Conservation (phyloP, 2,888 invertebrate genomes). For the Scaptomyza tumidula region DNA sequence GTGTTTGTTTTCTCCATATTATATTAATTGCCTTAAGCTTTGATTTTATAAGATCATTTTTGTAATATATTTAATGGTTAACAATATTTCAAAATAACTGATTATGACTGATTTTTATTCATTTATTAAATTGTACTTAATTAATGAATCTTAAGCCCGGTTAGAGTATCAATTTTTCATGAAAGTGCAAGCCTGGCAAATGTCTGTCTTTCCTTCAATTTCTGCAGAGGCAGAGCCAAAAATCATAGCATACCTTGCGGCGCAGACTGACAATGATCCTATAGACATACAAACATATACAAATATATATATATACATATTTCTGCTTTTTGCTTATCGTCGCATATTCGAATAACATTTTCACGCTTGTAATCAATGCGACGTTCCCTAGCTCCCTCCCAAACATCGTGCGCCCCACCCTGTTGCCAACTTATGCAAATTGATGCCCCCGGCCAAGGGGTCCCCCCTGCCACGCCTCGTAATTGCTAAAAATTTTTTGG, state of each 20-base stretch:
- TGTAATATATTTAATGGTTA: too few relatives aligned
- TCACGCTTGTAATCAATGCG: slow-evolving; percentile 76
- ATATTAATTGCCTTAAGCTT: neutral
- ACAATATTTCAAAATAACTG: neutral
- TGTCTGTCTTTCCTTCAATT: slow-evolving; percentile 11
- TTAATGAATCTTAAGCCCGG: slow-evolving; percentile 10
- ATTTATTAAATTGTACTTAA: slow-evolving; percentile 14
- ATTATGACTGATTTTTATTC: neutral
- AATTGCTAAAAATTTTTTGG: slow-evolving; percentile 69
- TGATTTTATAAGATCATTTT: too few relatives aligned
- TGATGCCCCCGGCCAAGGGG: slow-evolving; percentile 53
- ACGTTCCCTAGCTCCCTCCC: slow-evolving; percentile 2
- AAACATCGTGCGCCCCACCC: neutral
- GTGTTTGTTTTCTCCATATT: neutral
- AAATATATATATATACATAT: neutral
- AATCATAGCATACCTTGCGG: slow-evolving; percentile 69
- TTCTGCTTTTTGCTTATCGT: slow-evolving; percentile 23
- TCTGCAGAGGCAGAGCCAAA: slow-evolving; percentile 24
- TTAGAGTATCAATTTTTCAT: slow-evolving; percentile 2
- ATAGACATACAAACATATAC: slow-evolving; percentile 9
- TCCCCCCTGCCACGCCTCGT: slow-evolving; percentile 39
- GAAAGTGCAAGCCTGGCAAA: slow-evolving; percentile 5
- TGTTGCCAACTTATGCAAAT: slow-evolving; percentile 69
- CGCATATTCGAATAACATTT: slow-evolving; percentile 73
- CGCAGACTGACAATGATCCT: slow-evolving; percentile 46